Percentiles rank a stretch among this genome's conserved stretches.
Conservation (phyloP, 2,888 invertebrate genomes). For the Notodonta dromedarius region DNA sequence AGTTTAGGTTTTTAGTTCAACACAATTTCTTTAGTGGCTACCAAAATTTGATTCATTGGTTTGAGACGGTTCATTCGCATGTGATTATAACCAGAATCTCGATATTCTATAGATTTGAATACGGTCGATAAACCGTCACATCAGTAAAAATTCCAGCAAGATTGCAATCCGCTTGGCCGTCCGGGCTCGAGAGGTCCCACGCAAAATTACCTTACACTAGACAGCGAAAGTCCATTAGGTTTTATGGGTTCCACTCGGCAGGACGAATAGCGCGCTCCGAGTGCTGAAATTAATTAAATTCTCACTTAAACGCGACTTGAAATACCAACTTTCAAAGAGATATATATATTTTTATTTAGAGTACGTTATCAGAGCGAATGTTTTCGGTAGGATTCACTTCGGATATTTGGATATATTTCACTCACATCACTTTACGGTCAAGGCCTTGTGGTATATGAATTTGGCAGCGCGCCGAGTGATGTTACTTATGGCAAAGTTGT, state of each 20-base stretch:
- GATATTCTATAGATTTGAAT: neutral
- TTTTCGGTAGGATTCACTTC: constrained; percentile 13
- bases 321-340: constrained; percentile 36
- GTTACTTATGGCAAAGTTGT: constrained; percentile 17
- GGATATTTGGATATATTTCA: constrained; percentile 8
- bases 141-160: constrained; percentile 49
- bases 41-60: too few species aligned
- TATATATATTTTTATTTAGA: constrained; percentile 17
- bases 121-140: neutral
- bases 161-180: constrained; percentile 62
- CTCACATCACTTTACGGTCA: constrained; percentile 8
- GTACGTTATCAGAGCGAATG: constrained; percentile 9
- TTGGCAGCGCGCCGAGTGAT: constrained; percentile 19
- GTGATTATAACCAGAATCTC: neutral
- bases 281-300: constrained; percentile 79
- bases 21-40: too few species aligned
- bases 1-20: too few species aligned
- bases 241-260: constrained; percentile 72
- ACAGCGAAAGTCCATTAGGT: constrained; percentile 82
- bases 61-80: too few species aligned
- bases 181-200: constrained; percentile 57
- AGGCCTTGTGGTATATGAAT: constrained; percentile 6
- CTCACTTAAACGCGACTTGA: constrained; percentile 63
- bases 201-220: constrained; percentile 71
- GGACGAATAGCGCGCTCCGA: constrained; percentile 71